These are phyloP conservation scores for Rhagologus leucostigma DNA, from an alignment of 2,113 vertebrate species.

Conservation along the genomic window DNA sequence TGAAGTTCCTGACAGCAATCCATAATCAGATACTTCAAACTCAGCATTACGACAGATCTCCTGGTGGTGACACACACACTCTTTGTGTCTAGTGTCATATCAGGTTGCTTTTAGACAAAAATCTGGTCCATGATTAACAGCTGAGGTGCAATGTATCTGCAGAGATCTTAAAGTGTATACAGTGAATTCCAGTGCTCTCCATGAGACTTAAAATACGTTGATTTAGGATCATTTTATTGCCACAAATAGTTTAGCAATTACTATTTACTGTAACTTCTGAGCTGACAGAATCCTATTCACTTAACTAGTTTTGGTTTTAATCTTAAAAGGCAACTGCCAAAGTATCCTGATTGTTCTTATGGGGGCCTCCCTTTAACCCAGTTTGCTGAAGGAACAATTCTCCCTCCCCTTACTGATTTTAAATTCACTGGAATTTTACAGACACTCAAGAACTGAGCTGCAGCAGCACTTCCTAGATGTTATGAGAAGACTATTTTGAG, in stretches of 20 bases:
- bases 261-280: neutral
- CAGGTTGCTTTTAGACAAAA: neutral
- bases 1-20: conserved; percentile 19
- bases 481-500: neutral
- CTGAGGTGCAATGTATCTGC: neutral
- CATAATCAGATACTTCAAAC: conserved; percentile 4
- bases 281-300: neutral
- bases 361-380: neutral
- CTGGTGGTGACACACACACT: neutral
- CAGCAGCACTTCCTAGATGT: neutral
- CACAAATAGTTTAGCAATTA: neutral
- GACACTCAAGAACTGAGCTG: neutral
- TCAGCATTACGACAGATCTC: neutral
- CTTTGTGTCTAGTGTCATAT: neutral
- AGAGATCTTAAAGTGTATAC: neutral
- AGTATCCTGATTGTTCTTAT: neutral
- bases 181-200: neutral
- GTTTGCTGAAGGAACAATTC: neutral
- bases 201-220: neutral
- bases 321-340: neutral
- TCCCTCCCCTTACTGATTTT: neutral
- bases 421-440: neutral
- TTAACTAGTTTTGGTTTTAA: neutral
- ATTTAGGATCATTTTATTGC: neutral
- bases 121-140: neutral